phyloP scores from a whole-genome alignment of 1,140 invertebrate genomes.

The Chlorops oryzae region DNA sequence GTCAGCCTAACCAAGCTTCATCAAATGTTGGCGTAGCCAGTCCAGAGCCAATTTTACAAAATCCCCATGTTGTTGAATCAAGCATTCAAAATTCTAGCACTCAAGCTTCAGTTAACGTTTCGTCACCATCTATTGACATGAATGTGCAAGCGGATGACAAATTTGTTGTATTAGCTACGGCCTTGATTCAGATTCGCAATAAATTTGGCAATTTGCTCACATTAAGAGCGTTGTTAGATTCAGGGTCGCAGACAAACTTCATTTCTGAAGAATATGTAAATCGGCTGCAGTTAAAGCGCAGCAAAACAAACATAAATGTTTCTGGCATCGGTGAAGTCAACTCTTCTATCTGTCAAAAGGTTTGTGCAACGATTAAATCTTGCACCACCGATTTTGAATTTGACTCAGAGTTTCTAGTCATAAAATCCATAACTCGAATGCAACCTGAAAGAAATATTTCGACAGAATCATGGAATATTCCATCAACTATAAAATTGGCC shows the following conservation, averaged over 20 bases:
- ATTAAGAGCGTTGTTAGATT: not conserved
- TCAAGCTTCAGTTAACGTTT: no score
- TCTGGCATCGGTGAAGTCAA: not conserved
- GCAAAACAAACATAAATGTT: not conserved
- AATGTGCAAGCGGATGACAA: no score
- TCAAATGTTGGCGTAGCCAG: not conserved
- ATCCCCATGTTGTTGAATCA: no score
- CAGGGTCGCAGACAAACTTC: not conserved
- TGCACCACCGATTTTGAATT: not conserved
- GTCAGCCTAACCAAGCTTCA: no score
- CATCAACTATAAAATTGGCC: conserved; percentile 18
- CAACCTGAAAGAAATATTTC: not conserved
- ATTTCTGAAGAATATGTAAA: not conserved
- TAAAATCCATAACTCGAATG: not conserved
- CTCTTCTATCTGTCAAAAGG: not conserved
- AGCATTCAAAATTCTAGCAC: no score
- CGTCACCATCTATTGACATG: no score
- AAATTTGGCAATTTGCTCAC: not conserved
- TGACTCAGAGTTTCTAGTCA: not conserved
- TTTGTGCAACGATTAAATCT: not conserved
- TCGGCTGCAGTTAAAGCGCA: not conserved
- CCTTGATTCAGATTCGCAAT: not conserved
- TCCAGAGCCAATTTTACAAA: not conserved
- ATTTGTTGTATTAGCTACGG: not conserved
- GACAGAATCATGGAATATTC: conserved; percentile 12